These are phyloP conservation scores for Eilema depressum DNA, from an alignment of 2,888 invertebrate species.

Conservation along the genomic window DNA sequence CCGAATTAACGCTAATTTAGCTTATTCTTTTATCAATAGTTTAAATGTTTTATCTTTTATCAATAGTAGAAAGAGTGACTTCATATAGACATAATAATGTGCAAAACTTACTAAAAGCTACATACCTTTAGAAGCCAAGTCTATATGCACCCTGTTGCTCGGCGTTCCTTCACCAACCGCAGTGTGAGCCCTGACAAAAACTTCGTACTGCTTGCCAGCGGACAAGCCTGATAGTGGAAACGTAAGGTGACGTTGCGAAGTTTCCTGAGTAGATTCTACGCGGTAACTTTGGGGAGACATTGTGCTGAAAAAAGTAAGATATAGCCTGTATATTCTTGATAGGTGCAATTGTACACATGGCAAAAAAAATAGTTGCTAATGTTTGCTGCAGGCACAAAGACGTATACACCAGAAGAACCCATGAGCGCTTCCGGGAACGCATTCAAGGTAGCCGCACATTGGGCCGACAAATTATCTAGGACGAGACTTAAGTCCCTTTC, in stretches of 20 bases:
- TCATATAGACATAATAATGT: not conserved
- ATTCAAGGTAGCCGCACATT: no score
- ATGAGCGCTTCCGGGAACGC: no score
- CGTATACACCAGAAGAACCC: no score
- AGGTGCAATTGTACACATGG: no score
- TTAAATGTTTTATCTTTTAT: no score
- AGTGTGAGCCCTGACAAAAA: slow-evolving; percentile 89
- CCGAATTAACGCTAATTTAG: no score
- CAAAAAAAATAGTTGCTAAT: not conserved
- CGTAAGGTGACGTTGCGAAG: slow-evolving; percentile 66
- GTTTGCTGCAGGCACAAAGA: no score
- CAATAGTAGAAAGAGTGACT: no score
- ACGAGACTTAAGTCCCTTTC: no score
- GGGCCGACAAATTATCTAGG: no score
- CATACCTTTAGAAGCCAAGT: slow-evolving; percentile 71
- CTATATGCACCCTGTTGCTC: slow-evolving; percentile 69
- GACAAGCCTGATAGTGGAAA: slow-evolving; percentile 81
- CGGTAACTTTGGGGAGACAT: slow-evolving; percentile 74
- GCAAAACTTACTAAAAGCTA: not conserved
- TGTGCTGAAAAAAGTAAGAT: slow-evolving; percentile 61
- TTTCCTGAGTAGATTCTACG: slow-evolving; percentile 69
- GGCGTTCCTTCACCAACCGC: slow-evolving; percentile 86
- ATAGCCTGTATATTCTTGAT: no score
- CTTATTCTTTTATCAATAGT: no score
- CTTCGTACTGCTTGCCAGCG: slow-evolving; percentile 86